Base-by-base conservation (phyloP, 2,888 invertebrate genomes). In the Andrena marginata region DNA sequence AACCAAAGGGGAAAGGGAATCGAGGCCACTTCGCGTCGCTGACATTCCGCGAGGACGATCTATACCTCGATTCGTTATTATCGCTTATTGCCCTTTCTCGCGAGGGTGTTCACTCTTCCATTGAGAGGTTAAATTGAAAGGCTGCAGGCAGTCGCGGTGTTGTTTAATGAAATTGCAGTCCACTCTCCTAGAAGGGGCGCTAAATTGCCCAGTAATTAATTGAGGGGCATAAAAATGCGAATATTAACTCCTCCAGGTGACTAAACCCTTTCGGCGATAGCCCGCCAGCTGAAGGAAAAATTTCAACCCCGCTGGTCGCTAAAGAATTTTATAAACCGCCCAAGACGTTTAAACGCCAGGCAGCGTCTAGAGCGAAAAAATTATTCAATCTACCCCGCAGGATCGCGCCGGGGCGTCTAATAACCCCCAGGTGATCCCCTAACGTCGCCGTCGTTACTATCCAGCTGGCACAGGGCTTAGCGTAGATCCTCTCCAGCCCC, bases 11-110 rank as follows among this genome's bases (percentile, higher is more conserved):
- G 73, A 77, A 69, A 20, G 68, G 71, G 75, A 85, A 83, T 85
- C 89, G 83, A 76, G 77, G 86, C 80, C 85, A 89, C 85, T 90
- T 89, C 87, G 77, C 87, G 82, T 77, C 85, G 89, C 80, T 91
- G 91, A 90, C 91, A 91, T 91, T 91, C 91, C 86, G 82, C 82
- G 80, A 29, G 65, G 63, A 82, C 85, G 82, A 85, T 80, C 85
- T 81, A 83, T 81, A 81, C 68, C 80, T 65, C 81, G 82, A 87
- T 91, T 87, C 75, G 75, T 87, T 87, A 89, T 90, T 88, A 89
- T 87, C 86, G 82, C 85, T 87, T 87, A 86, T 85, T 78, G 74
- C 76, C 80, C 85, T 87, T 87, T 87, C 62, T 68, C 33, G 48
- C 13, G 31, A 74, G 84, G 84, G 84, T 84, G 84, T 73, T 73